Evolutionary conservation across 1,140 invertebrate species (phyloP), one percentile per base, ranked within the genome.

Genomic region (Zaprionus camerounensis): DNA sequence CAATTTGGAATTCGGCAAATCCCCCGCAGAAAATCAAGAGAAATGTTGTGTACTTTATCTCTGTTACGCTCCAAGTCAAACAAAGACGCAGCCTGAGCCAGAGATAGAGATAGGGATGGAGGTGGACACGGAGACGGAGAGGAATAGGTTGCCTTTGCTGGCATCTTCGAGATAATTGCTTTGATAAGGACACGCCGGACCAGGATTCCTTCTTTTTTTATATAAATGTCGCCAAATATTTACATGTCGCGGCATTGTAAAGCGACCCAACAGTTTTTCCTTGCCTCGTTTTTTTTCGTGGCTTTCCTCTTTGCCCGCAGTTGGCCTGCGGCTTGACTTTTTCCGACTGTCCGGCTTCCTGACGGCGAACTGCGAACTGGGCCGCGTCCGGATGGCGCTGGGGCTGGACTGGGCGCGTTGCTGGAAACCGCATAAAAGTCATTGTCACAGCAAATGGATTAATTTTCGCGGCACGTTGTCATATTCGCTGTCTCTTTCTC

Each of bases 391-490:
- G 78, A 31, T 66, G 61, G 65, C 41, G 13, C 13, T 12, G 34
- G 12, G 3, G 34, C 34, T 38, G 36, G 36, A 9, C 41, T 67
- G 55, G 78, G 38, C 77, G 84, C 77, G 73, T 80, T 83, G 78
- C 71, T 90, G 85, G 76, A 85, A 90, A 90, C 85, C 85, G 85
- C 86, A 90, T 90, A 90, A 90, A 88, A 90, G 81, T 90, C 85
- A 90, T 90, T 91, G 85, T 90, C 85, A 90, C 85, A 90, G 82
- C 86, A 90, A 90, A 90, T 90, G 85, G 86, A 90, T 90, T 90
- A 90, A 90, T 90, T 90, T 90, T 91, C 86, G 79, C 81, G 86
- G 86, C 85, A 90, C 79, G 76, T 83, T 90, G 85, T 81, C 85
- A 90, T 90, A 80, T 77, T 75, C 63, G n/a, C 67, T 61, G 55